A percentile compares a stretch with the other conserved stretches of the same genome.
Conservation (phyloP, 2,113 vertebrate genomes). For the Emydocephalus ijimae region DNA sequence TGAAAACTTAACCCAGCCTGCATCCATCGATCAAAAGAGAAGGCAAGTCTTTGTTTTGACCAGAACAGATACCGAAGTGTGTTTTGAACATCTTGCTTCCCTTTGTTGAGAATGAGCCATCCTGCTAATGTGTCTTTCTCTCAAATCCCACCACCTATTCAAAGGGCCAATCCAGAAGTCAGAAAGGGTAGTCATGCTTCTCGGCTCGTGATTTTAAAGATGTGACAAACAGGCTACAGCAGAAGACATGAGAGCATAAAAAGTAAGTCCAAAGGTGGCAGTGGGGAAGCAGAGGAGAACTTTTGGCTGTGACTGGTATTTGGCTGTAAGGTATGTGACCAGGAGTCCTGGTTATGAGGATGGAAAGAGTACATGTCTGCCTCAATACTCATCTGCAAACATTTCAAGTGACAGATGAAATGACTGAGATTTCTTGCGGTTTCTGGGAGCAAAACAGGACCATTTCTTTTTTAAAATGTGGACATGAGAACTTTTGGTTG, state of each 20-base stretch:
- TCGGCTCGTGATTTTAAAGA: background rate
- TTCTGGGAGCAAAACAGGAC: background rate
- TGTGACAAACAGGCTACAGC: fast-evolving
- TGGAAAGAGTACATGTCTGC: background rate
- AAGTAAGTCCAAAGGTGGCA: background rate
- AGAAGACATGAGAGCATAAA: background rate
- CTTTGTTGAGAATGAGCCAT: background rate
- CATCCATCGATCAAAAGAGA: background rate
- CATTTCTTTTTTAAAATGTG: background rate
- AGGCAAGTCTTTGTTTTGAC: background rate
- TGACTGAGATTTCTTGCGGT: background rate
- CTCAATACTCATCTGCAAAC: background rate
- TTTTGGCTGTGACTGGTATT: background rate
- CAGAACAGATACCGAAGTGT: background rate
- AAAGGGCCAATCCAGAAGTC: background rate
- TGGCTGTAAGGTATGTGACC: background rate
- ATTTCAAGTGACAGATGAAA: background rate
- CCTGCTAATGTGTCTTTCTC: background rate
- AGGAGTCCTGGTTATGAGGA: background rate
- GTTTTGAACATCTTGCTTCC: background rate
- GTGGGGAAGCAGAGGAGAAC: background rate
- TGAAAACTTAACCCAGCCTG: background rate
- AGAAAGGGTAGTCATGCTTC: background rate
- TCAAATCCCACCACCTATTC: background rate
- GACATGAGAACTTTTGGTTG: background rate